Conservation (phyloP, 2,888 invertebrate species). For the Chrysina gloriosa region DNA sequence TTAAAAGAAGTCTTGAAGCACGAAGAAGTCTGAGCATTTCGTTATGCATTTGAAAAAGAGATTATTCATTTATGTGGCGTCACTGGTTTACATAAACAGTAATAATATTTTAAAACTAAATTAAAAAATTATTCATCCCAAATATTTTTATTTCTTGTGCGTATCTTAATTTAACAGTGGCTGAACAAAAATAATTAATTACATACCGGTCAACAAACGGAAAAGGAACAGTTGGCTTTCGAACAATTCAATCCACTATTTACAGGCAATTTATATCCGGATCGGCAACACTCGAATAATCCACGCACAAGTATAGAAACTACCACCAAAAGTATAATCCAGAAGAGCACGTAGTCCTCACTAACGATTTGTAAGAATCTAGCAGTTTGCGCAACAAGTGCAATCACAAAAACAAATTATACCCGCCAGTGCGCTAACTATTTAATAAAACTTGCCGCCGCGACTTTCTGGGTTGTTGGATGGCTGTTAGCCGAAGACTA, state of each 20-base stretch:
- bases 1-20: too few relatives aligned
- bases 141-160: not conserved
- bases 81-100: too few relatives aligned
- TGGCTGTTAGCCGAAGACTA: slow-evolving; percentile 26
- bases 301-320: slow-evolving; percentile 8
- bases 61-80: too few relatives aligned
- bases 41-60: too few relatives aligned
- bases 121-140: too few relatives aligned
- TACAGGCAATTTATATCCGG: slow-evolving; percentile 12
- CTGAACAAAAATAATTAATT: not conserved
- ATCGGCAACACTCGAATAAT: not conserved
- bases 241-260: slow-evolving; percentile 9
- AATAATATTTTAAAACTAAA: too few relatives aligned
- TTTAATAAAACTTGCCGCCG: slow-evolving; percentile 32
- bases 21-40: too few relatives aligned
- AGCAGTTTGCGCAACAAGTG: slow-evolving; percentile 23
- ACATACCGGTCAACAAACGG: not conserved
- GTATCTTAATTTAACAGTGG: not conserved
- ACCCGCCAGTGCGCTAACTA: slow-evolving; percentile 27
- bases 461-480: slow-evolving; percentile 9
- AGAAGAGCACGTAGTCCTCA: not conserved
- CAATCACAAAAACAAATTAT: slow-evolving; percentile 32
- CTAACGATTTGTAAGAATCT: not conserved
- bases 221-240: slow-evolving; percentile 9
- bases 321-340: not conserved